phyloP scores from a whole-genome alignment of 2,797 vertebrate genomes.

The Xiphophorus birchmanni region DNA sequence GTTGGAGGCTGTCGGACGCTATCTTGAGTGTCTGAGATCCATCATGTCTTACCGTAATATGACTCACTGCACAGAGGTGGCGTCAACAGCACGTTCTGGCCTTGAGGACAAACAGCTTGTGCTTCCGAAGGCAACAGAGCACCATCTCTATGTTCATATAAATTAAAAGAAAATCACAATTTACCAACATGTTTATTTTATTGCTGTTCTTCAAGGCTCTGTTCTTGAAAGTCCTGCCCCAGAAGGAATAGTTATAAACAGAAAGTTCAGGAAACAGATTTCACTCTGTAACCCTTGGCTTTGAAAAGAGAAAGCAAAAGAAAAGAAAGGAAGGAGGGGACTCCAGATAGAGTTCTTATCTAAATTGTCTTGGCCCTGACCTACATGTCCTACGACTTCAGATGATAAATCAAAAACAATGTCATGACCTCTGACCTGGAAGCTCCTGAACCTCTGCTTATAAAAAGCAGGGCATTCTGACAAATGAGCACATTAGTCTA shows the following conservation, averaged over 20 bases:
- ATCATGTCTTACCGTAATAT: conserved; percentile 24
- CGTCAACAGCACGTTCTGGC: conserved; percentile 40
- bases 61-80: conserved; percentile 35
- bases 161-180: conserved; percentile 4
- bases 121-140: conserved; percentile 4
- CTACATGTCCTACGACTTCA: conserved; percentile 64
- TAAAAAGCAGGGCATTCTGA: conserved; percentile 31
- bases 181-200: conserved; percentile 4
- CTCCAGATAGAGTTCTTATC: conserved; percentile 72
- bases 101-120: conserved; percentile 35
- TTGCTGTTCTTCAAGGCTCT: neutral
- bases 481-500: conserved; percentile 22
- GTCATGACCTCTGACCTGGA: conserved; percentile 59
- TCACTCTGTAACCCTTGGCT: conserved; percentile 53
- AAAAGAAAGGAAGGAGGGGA: conserved; percentile 61
- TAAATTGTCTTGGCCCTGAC: conserved; percentile 81
- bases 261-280: conserved; percentile 46
- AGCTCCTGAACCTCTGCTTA: conserved; percentile 35
- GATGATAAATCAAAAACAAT: conserved; percentile 67
- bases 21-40: conserved; percentile 34
- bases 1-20: conserved; percentile 24
- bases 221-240: conserved; percentile 6
- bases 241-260: conserved; percentile 32
- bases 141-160: neutral
- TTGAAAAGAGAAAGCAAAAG: conserved; percentile 53